Evolutionary conservation across 1,140 invertebrate genomes (phyloP), one percentile per base, ranked within the genome.

Genomic region (Psilanteris sp.): DNA sequence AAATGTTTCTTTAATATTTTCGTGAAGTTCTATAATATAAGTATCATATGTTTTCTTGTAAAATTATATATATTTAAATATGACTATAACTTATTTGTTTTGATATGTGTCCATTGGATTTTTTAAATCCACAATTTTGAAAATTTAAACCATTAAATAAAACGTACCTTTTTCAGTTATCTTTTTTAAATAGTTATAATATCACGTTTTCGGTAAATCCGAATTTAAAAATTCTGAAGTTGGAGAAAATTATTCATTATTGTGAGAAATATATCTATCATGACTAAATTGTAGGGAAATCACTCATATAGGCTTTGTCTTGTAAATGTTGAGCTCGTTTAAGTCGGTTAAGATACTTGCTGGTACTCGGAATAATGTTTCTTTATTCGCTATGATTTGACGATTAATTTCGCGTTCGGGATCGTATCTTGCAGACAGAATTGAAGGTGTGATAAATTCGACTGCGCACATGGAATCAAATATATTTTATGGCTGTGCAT

Each of bases 251-350:
- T 2, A 11, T 50, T 75, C 57, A 74, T 78, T 75, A 71, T 78
- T 71, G 57, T 24, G 26, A 8, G 57, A 44, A 52, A 67, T 79
- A 62, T 70, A 77, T 79, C 68, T 77, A 77, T 79, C 74, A 77
- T 39, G 68, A 55, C 57, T 70, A 75, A 78, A 75, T 78, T 64
- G 74, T 64, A 57, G 44, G 34, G 32, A 14, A 54, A 24, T 20
- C 39, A 41, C 52, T 39, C 64, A n/a, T n/a, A n/a, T 34, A 70
- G 48, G 66, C 64, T 70, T 67, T 74, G 55, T 71, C 72, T 73
- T 59, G 43, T 41, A 32, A 48, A 41, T 43, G 43, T 48, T 68
- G 15, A 57, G 57, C 15, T 62, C 48, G 48, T 43, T 43, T 13
- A 24, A 32, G 50, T 37, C 20, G 34, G 32, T 20, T 16, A 27